Evolutionary conservation across 2,797 vertebrate genomes (phyloP).

Genomic region (Sciaenops ocellatus): DNA sequence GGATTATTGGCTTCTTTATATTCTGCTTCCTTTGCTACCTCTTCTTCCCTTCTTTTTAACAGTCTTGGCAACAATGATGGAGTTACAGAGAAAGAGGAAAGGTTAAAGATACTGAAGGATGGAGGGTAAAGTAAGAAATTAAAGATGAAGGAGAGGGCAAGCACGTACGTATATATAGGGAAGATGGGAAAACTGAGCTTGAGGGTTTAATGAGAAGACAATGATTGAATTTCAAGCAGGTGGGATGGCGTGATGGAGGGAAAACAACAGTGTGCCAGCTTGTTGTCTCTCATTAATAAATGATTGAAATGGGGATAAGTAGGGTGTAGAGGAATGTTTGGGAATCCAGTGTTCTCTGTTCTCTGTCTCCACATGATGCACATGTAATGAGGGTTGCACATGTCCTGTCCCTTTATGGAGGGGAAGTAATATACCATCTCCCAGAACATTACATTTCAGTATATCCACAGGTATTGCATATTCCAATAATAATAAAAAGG

Average conservation of each 20-base stretch:
- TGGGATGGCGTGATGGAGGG: slow-evolving; percentile 20
- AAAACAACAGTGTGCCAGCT: slow-evolving; percentile 44
- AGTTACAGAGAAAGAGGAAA: slow-evolving; percentile 4
- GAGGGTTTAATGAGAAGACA: slow-evolving; percentile 34
- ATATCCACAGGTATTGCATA: background rate
- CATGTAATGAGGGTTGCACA: slow-evolving; percentile 39
- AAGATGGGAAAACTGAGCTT: background rate
- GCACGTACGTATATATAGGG: background rate
- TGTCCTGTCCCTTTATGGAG: slow-evolving; percentile 25
- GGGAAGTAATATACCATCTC: background rate
- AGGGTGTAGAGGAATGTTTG: slow-evolving; percentile 32
- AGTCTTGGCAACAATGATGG: background rate
- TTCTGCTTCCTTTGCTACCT: slow-evolving; percentile 96
- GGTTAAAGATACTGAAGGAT: background rate
- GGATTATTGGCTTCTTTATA: slow-evolving; percentile 94
- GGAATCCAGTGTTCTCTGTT: slow-evolving; percentile 47
- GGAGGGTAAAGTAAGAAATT: slow-evolving; percentile 4
- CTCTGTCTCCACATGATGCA: slow-evolving; percentile 43
- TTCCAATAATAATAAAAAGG: slow-evolving; percentile 2
- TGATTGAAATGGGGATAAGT: slow-evolving; percentile 55
- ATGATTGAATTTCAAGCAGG: slow-evolving; percentile 39
- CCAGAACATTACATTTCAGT: background rate
- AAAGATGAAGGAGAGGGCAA: slow-evolving; percentile 13
- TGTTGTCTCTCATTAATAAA: slow-evolving; percentile 68
- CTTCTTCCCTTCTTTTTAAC: slow-evolving; percentile 89